Base-by-base conservation (phyloP, 2,113 vertebrate species). In the Cyanoliseus patagonus region DNA sequence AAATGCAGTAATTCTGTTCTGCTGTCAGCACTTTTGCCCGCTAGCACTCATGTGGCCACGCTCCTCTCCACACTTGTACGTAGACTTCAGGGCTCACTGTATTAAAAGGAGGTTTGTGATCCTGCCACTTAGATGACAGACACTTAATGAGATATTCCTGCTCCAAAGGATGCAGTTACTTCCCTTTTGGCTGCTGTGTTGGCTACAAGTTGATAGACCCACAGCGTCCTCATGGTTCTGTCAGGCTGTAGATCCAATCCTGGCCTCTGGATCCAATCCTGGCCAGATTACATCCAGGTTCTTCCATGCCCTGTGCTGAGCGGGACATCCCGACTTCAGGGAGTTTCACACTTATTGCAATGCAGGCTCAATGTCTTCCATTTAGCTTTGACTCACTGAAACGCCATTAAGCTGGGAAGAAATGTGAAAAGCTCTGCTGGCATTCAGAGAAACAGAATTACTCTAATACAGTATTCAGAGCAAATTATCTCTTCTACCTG, bases 11-110 rank as follows among this genome's bases (percentile, higher is more conserved):
- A 47, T 44, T 66, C 83, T 79, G 86, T 37, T 66, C 83, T 73
- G 86, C 92, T 95, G 72, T 70, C 94, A 92, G 91, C 82, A 64
- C 39, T 59, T 80, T 72, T 37, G 76, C 62, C 27, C 89, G 25
- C 72, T 67, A 35, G 13, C 59, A 17, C 7, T 13, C 63, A 35
- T 31, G 17, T 30, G 15, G 84, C 80, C 22, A 33, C 3, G 4
- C 74, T 83, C 79, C 76, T 35, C 86, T 39, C 79, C 61, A 15
- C 22, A 39, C 35, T 39, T 62, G 35, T 17, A 64, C 83, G 42
- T 7, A 68, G 59, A 49, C 82, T 75, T 73, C 27, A 27, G 44
- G 92, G 75, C 77, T 79, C 0, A 0, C 33, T 59, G 46, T n/a
- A 17, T 39, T 79, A 17, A 79, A 92, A 72, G 64, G 79, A 86